Evolutionary conservation across 2,888 invertebrate genomes (phyloP), one percentile per base, ranked within the genome.

Genomic region (Nemotelus pantherinus): DNA sequence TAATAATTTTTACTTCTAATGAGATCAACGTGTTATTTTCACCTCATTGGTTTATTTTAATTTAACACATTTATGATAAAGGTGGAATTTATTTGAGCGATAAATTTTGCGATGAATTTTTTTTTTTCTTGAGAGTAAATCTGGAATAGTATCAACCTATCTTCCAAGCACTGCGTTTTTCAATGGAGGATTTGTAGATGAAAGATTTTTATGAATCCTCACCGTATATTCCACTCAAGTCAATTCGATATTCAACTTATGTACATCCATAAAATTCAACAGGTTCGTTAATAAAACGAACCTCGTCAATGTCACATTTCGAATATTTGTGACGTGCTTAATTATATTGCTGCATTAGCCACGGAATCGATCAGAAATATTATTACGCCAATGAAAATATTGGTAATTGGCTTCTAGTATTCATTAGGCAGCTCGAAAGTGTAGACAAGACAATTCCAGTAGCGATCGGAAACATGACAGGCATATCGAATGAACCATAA

Each of bases 371-470:
- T 70, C 55, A 70, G 70, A 70, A 70, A 70, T 70, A 70, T 70
- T 55, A 70, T 53, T 53, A 53, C 43, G 43, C 43, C 44, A 2
- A 50, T 43, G 55, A 70, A 70, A 70, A 55, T 70, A 70, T 70
- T 70, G 74, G 74, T 60, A 74, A 74, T 74, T 74, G 74, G 48
- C 60, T 74, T 74, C 74, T 63, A 60, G 60, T 60, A 74, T 74
- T 60, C 74, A 74, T 74, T 74, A 74, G 60, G 43, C 74, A 57
- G 44, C 63, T 74, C 60, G 43, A 41, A 74, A 74, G 74, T 74
- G 74, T 60, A 60, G 70, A 70, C 70, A 70, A 74, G 60, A 74
- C 74, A 74, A 74, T 74, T 74, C 74, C 74, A 74, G 74, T 74
- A 74, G 74, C 74, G 41, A 74, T 74, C 63, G 60, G 63, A 41